Conservation (phyloP, 2,113 vertebrate species). For the Centropus unirufus region DNA sequence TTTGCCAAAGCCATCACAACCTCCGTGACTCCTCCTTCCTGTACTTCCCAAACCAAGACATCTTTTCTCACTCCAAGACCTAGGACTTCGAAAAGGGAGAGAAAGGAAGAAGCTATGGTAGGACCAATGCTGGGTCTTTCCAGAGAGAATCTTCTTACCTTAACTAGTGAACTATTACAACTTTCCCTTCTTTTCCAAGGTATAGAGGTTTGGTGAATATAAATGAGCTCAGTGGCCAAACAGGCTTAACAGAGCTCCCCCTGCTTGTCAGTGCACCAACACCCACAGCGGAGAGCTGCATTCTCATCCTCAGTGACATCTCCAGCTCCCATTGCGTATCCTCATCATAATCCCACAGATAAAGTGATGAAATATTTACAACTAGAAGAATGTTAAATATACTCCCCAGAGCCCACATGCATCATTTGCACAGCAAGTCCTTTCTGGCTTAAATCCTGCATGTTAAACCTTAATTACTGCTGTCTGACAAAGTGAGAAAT, state of each 20-base stretch:
- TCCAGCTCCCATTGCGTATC: background rate
- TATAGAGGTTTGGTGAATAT: background rate
- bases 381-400: slow-evolving; percentile 11
- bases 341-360: slow-evolving; percentile 28
- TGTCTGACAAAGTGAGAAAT: slow-evolving; percentile 53
- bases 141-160: background rate
- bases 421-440: background rate
- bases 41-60: background rate
- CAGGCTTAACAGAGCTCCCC: rapidly evolving
- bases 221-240: background rate
- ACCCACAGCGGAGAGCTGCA: background rate
- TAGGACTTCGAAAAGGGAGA: background rate
- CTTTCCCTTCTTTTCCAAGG: background rate
- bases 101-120: background rate
- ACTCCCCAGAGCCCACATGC: slow-evolving; percentile 7
- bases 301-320: background rate
- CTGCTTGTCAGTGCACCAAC: background rate
- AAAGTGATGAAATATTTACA: slow-evolving; percentile 40
- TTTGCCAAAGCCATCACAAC: background rate
- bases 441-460: slow-evolving; percentile 33
- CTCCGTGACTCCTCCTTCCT: background rate
- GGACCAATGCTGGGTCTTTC: background rate
- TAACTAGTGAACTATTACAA: background rate
- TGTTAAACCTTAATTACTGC: slow-evolving; percentile 36
- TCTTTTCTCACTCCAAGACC: background rate